Evolutionary conservation across 2,797 vertebrate species (phyloP), one percentile per base, ranked within the genome.

Genomic region (Erethizon dorsatum): DNA sequence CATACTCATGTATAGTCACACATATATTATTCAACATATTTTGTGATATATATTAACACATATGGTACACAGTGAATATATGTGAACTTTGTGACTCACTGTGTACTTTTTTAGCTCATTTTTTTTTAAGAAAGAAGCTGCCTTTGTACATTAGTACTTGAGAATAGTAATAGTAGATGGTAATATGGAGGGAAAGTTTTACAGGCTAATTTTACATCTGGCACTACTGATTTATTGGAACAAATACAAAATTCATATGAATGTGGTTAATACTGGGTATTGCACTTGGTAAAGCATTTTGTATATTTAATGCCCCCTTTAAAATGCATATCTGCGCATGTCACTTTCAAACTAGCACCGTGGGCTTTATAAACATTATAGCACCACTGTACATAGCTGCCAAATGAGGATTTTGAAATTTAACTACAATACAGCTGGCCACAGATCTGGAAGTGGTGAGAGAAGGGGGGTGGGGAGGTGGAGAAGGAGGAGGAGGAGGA

Each of bases 121-220:
- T 31, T 83, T 57, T 85, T 88, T 57, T 2, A 90, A 85, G 88
- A 96, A 87, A 96, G 94, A 95, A 94, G 77, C 80, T 71, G 91
- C 79, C 75, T 91, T 83, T 92, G 45, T 91, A 88, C 22, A 14
- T 4, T 73, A 77, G 78, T 94, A 61, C 85, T 95, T 82, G 83
- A 89, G 79, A 94, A 56, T 2, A 91, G 86, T 91, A 90, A 83
- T 8, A 83, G 69, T 88, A 59, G 59, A 97, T 77, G 88, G 79
- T 83, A 85, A 96, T 95, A 50, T 47, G 69, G 61, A 95, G 67
- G 73, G 91, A 82, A 93, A 95, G 75, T 92, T 98, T 98, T 92
- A 98, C 88, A 95, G 86, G 93, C 56, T 79, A 47, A 89, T 96
- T 98, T 96, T 97, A 97, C 97, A 97, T 97, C 97, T 97, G 96